Conservation (phyloP, 2,888 invertebrate species). For the Bedellia somnulentella region DNA sequence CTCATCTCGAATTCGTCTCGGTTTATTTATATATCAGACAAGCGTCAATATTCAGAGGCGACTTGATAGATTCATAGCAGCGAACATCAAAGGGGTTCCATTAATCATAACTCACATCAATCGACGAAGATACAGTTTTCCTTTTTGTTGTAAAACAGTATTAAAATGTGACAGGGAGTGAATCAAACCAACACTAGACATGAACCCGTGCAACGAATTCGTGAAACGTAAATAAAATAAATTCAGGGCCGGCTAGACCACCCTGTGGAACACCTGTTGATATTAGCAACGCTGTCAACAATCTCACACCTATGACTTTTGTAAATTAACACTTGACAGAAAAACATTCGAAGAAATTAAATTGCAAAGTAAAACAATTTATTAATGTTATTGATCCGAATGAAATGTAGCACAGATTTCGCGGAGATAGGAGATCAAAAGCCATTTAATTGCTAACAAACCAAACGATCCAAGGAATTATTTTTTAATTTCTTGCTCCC, state of each 20-base stretch:
- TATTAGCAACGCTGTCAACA: constrained; percentile 44
- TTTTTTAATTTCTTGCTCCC: constrained; percentile 31
- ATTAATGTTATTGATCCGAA: no score
- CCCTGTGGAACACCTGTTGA: constrained; percentile 54
- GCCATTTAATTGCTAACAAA: constrained; percentile 20
- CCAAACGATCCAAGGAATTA: constrained; percentile 43
- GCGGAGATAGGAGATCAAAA: constrained; percentile 35
- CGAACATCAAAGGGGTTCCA: constrained; percentile 52
- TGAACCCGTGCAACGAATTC: constrained; percentile 50
- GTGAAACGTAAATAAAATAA: constrained; percentile 12
- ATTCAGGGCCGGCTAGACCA: constrained; percentile 10
- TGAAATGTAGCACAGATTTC: no score
- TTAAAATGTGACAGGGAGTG: constrained; percentile 56
- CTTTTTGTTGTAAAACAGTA: constrained; percentile 61
- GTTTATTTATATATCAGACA: constrained; percentile 45
- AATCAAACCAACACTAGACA: constrained; percentile 47
- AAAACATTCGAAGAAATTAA: no score
- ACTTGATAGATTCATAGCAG: constrained; percentile 59
- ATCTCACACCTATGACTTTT: no score
- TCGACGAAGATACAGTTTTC: constrained; percentile 51
- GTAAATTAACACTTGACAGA: no score
- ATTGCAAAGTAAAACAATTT: no score
- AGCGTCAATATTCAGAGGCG: constrained; percentile 55
- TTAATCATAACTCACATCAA: constrained; percentile 61
- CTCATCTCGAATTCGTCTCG: constrained; percentile 33